phyloP scores from a whole-genome alignment of 23 tunicate species.

The Botrylloides violaceus region DNA sequence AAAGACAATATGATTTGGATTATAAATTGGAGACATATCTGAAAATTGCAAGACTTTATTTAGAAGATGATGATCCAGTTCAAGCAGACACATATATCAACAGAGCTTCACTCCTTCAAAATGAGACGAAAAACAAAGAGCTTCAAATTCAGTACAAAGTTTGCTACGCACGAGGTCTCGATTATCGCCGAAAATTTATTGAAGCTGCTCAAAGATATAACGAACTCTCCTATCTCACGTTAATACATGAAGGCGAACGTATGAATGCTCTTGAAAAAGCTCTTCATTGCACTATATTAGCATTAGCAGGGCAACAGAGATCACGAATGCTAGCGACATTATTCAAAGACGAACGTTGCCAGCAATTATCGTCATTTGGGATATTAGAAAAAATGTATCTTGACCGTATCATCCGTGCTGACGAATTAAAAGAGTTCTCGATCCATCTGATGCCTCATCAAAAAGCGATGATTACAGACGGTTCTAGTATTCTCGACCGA shows the following conservation, averaged over 20 bases:
- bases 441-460: slow-evolving; percentile 87
- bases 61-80: slow-evolving; percentile 89
- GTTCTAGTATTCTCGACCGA: slow-evolving; percentile 62
- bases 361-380: slow-evolving; percentile 60
- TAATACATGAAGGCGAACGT: slow-evolving; percentile 73
- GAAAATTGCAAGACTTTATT: slow-evolving; percentile 65
- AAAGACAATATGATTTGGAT: slow-evolving; percentile 64
- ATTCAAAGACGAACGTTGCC: slow-evolving; percentile 92
- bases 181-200: slow-evolving; percentile 79
- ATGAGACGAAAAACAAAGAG: slow-evolving; percentile 52
- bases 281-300: slow-evolving; percentile 85
- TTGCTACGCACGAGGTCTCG: slow-evolving; percentile 83
- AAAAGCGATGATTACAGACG: slow-evolving; percentile 77
- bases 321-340: slow-evolving; percentile 82
- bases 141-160: slow-evolving; percentile 80
- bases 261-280: slow-evolving; percentile 90
- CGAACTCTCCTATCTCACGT: slow-evolving; percentile 78
- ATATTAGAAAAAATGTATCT: slow-evolving; percentile 87
- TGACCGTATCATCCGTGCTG: slow-evolving; percentile 72
- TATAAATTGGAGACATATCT: slow-evolving; percentile 67
- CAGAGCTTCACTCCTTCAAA: slow-evolving; percentile 68
- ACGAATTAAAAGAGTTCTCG: slow-evolving; percentile 73
- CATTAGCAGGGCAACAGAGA: slow-evolving; percentile 91
- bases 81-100: slow-evolving; percentile 79
- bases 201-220: slow-evolving; percentile 96